Base-by-base conservation (phyloP, 2,797 vertebrate genomes). In the Decapterus maruadsi region DNA sequence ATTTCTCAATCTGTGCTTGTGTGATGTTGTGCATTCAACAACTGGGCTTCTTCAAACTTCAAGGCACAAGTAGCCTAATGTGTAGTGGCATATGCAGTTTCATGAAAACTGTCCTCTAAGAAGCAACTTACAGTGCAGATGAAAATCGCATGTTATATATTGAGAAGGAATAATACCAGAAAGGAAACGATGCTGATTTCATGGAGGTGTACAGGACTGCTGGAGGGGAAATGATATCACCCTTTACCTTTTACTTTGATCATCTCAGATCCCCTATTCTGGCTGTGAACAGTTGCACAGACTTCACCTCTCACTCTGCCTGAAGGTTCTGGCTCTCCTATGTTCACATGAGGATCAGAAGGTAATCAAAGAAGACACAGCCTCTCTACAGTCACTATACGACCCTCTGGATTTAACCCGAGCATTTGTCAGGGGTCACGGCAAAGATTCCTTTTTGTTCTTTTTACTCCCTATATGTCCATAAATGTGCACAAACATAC, bases 341-440 rank as follows among this genome's bases (percentile, higher is more conserved):
- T 53, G 61, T 69, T 77, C 73, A 93, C 88, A 87, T 76, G 36
- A 59, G 63, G 40, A 86, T 54, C 34, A 78, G 78, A 91, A 70
- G 48, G 57, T 93, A 90, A 93, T 89, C 71, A 70, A 82, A 81
- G 10, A 38, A 73, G 86, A 93, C 81, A 13, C 67, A 60, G 48
- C 70, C 81, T 76, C 83, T 86, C 60, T 63, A 66, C 72, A 70
- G 76, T 67, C 72, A 72, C 84, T 74, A 31, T 8, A n/a, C 17
- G 53, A 72, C 70, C 63, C 77, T 63, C 31, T 58, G 51, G 54
- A 82, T 83, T 78, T 87, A 80, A 90, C 83, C 87, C 12, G 3
- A 61, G 56, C 65, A 55, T 84, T 76, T 77, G 11, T 57, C 58
- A 43, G 2, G 53, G 72, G 80, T 86, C 86, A 83, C 53, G 59